These are phyloP conservation scores for Ardeotis arabs DNA, from an alignment of 2,113 vertebrate genomes.

Conservation along the genomic window DNA sequence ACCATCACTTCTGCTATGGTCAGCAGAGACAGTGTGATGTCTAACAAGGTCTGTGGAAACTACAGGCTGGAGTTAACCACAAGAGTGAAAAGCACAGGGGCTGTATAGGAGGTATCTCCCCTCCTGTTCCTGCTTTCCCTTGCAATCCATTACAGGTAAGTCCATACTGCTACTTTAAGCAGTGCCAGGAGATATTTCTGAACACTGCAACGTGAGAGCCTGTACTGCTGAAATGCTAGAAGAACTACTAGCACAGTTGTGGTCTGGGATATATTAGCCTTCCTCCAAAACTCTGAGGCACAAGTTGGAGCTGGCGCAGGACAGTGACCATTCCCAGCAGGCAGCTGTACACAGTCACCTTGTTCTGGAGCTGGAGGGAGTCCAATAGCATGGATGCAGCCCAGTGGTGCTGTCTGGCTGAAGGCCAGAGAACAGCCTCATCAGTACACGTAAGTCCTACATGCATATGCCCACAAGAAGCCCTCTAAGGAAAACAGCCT, in stretches of 20 bases:
- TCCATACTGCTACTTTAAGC: neutral
- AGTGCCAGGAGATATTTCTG: neutral
- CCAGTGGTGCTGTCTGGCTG: fast-evolving
- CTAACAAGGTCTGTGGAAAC: neutral
- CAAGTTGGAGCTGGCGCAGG: fast-evolving
- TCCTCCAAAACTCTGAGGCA: neutral
- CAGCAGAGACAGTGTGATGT: neutral
- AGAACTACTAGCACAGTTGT: neutral
- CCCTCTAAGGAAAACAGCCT: neutral
- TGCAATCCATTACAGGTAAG: neutral
- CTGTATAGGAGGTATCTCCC: neutral
- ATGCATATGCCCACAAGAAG: neutral
- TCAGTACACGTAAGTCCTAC: neutral
- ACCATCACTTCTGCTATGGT: neutral
- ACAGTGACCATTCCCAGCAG: neutral
- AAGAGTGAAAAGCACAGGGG: neutral
- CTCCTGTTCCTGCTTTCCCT: neutral
- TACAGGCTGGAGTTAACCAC: neutral
- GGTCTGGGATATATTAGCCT: neutral
- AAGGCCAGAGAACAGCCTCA: neutral
- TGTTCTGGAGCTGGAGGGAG: neutral
- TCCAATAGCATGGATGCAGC: neutral
- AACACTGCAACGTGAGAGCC: neutral
- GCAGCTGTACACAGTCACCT: neutral
- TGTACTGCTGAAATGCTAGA: neutral